Conservation (phyloP, 1,140 invertebrate species). For the Cydia amplana region DNA sequence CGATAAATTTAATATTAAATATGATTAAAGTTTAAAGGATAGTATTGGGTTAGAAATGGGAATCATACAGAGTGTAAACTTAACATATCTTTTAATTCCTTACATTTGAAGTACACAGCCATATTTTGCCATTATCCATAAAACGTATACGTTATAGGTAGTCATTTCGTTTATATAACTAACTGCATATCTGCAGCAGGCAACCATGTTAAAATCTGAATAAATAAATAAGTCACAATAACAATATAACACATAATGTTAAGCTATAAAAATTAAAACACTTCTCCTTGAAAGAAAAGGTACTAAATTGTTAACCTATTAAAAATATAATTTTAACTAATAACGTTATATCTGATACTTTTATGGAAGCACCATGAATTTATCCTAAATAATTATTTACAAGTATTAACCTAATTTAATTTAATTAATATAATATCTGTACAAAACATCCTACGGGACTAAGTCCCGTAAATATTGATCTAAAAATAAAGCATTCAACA, state of each 20-base stretch:
- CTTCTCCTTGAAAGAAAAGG: not conserved
- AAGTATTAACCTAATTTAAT: constrained; percentile 29
- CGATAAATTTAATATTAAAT: no score
- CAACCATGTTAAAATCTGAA: not conserved
- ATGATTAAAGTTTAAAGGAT: no score
- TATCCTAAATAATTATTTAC: constrained; percentile 29
- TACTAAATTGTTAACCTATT: not conserved
- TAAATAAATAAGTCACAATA: constrained; percentile 4
- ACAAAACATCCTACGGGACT: constrained; percentile 40
- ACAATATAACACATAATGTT: not conserved
- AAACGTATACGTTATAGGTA: constrained; percentile 16
- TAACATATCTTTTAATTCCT: constrained; percentile 47
- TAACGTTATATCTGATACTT: not conserved
- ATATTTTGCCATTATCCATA: constrained; percentile 54
- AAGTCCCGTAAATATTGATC: constrained; percentile 50
- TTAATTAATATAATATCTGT: constrained; percentile 24
- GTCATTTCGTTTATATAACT: constrained; percentile 20
- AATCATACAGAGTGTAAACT: not conserved
- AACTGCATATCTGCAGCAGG: not conserved
- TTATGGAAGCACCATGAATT: not conserved
- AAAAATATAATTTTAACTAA: not conserved
- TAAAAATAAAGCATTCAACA: constrained; percentile 38
- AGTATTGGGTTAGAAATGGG: not conserved
- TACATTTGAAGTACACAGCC: constrained; percentile 73
- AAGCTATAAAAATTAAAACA: not conserved